Conservation (phyloP, 2,797 vertebrate species). For the Columba guinea region DNA sequence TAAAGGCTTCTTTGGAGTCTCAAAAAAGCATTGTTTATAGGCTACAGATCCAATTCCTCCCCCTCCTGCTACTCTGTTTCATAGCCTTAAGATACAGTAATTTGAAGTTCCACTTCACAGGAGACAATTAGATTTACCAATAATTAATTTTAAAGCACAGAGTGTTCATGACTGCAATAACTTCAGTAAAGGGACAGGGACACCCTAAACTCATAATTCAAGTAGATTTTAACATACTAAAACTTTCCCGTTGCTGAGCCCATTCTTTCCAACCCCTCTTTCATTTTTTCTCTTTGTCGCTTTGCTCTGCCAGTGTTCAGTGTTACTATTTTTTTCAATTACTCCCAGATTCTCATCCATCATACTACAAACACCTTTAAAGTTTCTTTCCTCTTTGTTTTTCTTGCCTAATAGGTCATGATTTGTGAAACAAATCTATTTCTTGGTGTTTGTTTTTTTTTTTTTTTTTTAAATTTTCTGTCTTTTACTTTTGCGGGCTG, state of each 20-base stretch:
- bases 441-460: neutral
- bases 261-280: neutral
- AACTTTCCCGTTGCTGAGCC: neutral
- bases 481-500: neutral
- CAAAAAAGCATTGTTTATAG: slow-evolving; percentile 55
- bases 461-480: neutral
- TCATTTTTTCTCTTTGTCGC: slow-evolving; percentile 29
- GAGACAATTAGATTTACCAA: slow-evolving; percentile 72
- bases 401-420: neutral
- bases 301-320: neutral
- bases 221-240: slow-evolving; percentile 43
- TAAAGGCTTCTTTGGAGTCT: slow-evolving; percentile 38
- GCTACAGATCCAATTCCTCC: neutral
- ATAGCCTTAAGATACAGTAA: slow-evolving; percentile 41
- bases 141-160: slow-evolving; percentile 69
- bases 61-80: neutral
- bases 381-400: neutral
- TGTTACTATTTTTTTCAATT: slow-evolving; percentile 9
- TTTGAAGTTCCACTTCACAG: slow-evolving; percentile 54
- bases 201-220: slow-evolving; percentile 52
- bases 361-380: neutral
- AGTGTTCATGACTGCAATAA: slow-evolving; percentile 57
- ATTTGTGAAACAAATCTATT: neutral
- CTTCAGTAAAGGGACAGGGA: neutral
- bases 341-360: neutral